Evolutionary conservation across 2,888 invertebrate species (phyloP).

Genomic region (Lymantria dispar): DNA sequence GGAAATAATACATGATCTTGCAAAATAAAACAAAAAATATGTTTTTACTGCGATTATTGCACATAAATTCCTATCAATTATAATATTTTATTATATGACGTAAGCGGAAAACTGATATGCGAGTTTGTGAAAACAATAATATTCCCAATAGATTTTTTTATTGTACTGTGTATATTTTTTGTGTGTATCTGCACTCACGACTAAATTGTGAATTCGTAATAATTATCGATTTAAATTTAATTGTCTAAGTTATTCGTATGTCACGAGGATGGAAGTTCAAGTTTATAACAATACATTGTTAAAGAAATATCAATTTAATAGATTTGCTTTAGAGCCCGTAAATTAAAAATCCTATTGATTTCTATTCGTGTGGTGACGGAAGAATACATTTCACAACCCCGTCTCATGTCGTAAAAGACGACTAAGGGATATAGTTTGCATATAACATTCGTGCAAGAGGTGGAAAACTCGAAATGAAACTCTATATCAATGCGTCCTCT

Average conservation of each 20-base stretch:
- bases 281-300: not conserved
- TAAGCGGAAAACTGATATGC: constrained; percentile 10
- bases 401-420: no score
- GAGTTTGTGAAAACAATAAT: constrained; percentile 10
- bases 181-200: constrained; percentile 5
- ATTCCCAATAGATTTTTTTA: not conserved
- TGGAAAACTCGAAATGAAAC: no score
- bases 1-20: no score
- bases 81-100: constrained; percentile 14
- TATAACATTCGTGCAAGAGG: no score
- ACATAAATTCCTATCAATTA: constrained; percentile 11
- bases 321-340: no score
- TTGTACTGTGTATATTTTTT: not conserved
- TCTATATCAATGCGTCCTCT: no score
- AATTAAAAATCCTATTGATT: no score
- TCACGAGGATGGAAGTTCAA: no score
- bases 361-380: no score
- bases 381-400: no score
- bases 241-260: not conserved
- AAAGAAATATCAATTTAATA: not conserved
- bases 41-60: constrained; percentile 16
- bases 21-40: not conserved
- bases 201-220: not conserved
- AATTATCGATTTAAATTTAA: not conserved
- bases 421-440: no score